Conservation (phyloP, 2,113 vertebrate species). For the Varanus salvator region DNA sequence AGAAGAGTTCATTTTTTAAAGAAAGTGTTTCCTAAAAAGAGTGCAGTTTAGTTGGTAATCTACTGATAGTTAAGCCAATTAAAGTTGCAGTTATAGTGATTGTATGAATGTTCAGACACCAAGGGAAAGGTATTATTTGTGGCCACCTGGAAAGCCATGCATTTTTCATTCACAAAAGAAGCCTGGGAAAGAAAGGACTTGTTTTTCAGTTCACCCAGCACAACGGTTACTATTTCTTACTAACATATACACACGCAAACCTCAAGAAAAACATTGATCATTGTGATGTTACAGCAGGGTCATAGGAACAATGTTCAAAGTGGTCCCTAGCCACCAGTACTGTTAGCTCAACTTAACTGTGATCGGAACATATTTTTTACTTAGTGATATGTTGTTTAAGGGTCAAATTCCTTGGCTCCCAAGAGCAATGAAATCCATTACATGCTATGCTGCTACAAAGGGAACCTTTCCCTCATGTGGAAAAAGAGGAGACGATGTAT, state of each 20-base stretch:
- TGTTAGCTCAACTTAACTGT: slow-evolving; percentile 51
- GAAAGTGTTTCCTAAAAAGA: background rate
- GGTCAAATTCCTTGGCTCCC: slow-evolving; percentile 74
- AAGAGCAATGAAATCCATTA: slow-evolving; percentile 64
- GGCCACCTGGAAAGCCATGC: slow-evolving; percentile 43
- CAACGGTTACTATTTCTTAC: slow-evolving; percentile 27
- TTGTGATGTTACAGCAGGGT: slow-evolving; percentile 27
- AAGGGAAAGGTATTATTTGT: slow-evolving; percentile 51
- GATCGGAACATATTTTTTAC: slow-evolving; percentile 55
- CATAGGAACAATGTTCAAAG: slow-evolving; percentile 28
- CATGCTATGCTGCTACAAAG: slow-evolving; percentile 49
- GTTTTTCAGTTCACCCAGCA: slow-evolving; percentile 55
- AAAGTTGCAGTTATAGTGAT: slow-evolving; percentile 23
- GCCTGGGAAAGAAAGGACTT: slow-evolving; percentile 56
- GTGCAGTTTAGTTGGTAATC: background rate
- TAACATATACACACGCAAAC: background rate
- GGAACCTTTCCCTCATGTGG: slow-evolving; percentile 58
- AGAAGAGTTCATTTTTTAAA: background rate
- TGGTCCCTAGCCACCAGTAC: slow-evolving; percentile 44
- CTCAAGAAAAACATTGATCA: background rate
- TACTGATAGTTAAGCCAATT: background rate
- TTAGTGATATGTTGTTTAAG: slow-evolving; percentile 65
- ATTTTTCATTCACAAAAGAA: slow-evolving; percentile 38
- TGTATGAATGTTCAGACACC: slow-evolving; percentile 60
- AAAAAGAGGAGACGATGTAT: slow-evolving; percentile 50